Percentiles rank a stretch among this genome's conserved stretches.
Evolutionary conservation across 2,888 invertebrate species (phyloP).

Genomic region (Monochamus alternatus): DNA sequence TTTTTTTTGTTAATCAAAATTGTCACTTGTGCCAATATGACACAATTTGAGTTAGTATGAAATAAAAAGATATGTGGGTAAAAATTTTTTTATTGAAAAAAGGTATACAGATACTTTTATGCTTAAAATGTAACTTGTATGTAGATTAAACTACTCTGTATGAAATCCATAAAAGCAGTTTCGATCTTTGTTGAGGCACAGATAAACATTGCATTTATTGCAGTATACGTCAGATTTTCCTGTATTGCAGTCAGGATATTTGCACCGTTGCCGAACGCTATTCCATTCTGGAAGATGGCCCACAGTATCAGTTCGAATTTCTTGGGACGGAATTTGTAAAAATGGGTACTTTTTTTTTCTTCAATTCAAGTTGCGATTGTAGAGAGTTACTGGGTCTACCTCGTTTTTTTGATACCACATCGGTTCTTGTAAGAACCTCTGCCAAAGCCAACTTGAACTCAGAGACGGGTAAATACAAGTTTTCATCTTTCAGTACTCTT

Average conservation of each 20-base stretch:
- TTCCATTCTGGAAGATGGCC: not conserved
- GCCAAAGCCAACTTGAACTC: not conserved
- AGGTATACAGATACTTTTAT: too few species aligned
- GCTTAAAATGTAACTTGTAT: too few species aligned
- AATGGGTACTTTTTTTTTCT: conserved; percentile 46
- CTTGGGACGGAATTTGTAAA: not conserved
- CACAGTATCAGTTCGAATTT: not conserved
- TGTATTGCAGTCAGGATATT: conserved; percentile 8
- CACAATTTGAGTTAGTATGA: too few species aligned
- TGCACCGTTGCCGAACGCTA: not conserved
- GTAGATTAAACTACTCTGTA: not conserved
- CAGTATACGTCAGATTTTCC: conserved; percentile 9
- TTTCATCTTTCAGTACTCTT: not conserved
- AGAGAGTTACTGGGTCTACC: not conserved
- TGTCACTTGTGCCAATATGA: too few species aligned
- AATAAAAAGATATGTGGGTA: too few species aligned
- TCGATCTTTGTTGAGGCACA: conserved; percentile 5
- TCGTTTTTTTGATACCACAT: not conserved
- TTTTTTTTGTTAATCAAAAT: too few species aligned
- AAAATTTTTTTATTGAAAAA: too few species aligned
- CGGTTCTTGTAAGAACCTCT: not conserved
- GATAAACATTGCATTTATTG: not conserved
- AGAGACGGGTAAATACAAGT: not conserved
- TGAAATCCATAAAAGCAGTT: conserved; percentile 1
- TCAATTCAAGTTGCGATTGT: not conserved